Evolutionary conservation across 2,888 invertebrate species (phyloP).

Genomic region (Heteromyza rotundicornis): DNA sequence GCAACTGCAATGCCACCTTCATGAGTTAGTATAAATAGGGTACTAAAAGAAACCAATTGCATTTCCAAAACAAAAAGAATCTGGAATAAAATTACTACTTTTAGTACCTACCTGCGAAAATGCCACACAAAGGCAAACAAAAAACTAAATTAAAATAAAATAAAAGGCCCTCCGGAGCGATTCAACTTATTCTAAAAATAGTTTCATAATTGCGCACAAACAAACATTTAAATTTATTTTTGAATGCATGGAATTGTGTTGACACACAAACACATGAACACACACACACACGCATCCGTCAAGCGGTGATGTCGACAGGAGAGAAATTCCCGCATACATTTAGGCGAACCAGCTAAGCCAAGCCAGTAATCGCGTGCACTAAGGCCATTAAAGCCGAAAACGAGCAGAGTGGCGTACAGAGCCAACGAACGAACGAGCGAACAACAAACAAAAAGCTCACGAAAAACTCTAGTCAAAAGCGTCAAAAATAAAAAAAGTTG

Average conservation of each 20-base stretch:
- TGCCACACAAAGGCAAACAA: no score
- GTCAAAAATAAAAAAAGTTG: constrained; percentile 14
- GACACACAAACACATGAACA: not conserved
- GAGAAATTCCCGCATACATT: constrained; percentile 49
- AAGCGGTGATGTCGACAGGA: constrained; percentile 24
- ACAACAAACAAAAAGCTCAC: constrained; percentile 41
- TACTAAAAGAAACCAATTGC: no score
- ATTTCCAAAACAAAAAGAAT: no score
- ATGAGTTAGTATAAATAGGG: no score
- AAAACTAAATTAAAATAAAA: no score
- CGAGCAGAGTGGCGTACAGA: no score
- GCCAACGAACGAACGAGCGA: no score
- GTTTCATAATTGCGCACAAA: constrained; percentile 9
- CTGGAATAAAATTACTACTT: no score
- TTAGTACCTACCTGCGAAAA: no score
- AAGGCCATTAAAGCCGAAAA: constrained; percentile 47
- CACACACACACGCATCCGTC: not conserved
- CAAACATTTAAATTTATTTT: constrained; percentile 12
- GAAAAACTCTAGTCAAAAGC: not conserved
- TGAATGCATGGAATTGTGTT: no score
- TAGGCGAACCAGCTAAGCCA: constrained; percentile 17
- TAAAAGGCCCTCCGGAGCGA: no score
- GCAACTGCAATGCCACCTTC: no score
- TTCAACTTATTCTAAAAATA: constrained; percentile 15
- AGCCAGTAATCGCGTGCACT: constrained; percentile 43